Evolutionary conservation across 2,888 invertebrate species (phyloP).

Genomic region (Chymomyza procnemis): DNA sequence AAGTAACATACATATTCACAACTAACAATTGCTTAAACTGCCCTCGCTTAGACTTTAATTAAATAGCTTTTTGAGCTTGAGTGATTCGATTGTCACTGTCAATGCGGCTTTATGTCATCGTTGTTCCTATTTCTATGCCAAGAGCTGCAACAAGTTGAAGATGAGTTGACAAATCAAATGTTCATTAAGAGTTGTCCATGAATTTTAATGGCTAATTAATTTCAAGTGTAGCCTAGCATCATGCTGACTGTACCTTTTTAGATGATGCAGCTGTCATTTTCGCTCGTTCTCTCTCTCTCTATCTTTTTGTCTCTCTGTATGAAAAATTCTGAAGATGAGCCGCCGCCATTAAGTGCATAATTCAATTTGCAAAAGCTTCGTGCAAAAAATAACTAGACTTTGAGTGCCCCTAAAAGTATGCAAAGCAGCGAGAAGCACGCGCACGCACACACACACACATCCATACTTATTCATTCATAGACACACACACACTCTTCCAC

Average conservation of each 20-base stretch:
- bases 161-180: background rate
- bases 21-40: too few species aligned
- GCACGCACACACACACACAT: background rate
- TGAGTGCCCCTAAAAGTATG: slow-evolving; percentile 62
- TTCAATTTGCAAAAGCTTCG: slow-evolving; percentile 52
- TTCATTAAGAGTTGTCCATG: background rate
- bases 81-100: too few species aligned
- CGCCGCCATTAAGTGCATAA: slow-evolving; percentile 62
- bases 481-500: too few species aligned
- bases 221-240: background rate
- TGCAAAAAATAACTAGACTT: slow-evolving; percentile 30
- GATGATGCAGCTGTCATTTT: background rate
- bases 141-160: background rate
- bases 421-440: slow-evolving; percentile 44
- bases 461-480: slow-evolving; percentile 5
- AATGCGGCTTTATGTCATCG: background rate
- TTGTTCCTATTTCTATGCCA: too few species aligned
- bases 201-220: background rate
- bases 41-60: background rate
- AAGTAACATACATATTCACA: too few species aligned
- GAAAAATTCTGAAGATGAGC: background rate
- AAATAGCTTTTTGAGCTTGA: background rate
- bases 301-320: background rate
- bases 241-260: background rate
- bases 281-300: background rate